Conservation (phyloP, 2,113 vertebrate species). For the Dolichotis patagonum region DNA sequence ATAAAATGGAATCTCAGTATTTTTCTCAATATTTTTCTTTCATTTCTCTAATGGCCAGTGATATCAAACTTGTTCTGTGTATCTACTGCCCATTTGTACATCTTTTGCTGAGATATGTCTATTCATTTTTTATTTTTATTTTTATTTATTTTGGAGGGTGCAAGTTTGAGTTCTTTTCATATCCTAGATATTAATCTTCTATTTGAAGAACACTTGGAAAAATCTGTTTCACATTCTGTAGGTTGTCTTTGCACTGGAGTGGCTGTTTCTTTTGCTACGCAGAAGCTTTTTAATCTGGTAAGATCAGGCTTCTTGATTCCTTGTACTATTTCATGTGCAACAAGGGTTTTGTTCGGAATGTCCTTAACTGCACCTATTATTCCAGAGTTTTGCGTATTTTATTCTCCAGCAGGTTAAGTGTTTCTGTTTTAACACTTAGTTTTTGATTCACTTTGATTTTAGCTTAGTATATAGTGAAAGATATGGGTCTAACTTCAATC, state of each 20-base stretch:
- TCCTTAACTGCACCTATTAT: not conserved
- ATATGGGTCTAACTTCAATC: not conserved
- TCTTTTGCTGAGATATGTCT: not conserved
- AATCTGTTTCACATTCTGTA: not conserved
- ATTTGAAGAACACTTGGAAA: not conserved
- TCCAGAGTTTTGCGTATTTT: not conserved
- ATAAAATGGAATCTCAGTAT: not conserved
- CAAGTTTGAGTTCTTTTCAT: not conserved
- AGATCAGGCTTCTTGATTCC: not conserved
- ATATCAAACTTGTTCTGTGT: not conserved
- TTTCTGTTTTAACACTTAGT: not conserved
- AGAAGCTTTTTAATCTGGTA: not conserved
- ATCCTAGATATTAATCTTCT: not conserved
- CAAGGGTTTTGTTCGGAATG: not conserved
- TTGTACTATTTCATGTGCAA: not conserved
- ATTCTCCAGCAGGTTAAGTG: not conserved
- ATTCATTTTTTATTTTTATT: not conserved
- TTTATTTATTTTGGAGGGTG: not conserved
- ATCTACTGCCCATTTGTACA: not conserved
- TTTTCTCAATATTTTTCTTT: too few species aligned
- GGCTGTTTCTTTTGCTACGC: not conserved
- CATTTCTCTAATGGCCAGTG: not conserved
- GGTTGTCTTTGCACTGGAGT: not conserved
- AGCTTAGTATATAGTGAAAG: not conserved
- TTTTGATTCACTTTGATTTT: not conserved